A percentile compares a stretch with the other conserved stretches of the same genome.
These are phyloP conservation scores for Hesperophylax magnus DNA, from an alignment of 1,140 invertebrate genomes.

Conservation along the genomic window DNA sequence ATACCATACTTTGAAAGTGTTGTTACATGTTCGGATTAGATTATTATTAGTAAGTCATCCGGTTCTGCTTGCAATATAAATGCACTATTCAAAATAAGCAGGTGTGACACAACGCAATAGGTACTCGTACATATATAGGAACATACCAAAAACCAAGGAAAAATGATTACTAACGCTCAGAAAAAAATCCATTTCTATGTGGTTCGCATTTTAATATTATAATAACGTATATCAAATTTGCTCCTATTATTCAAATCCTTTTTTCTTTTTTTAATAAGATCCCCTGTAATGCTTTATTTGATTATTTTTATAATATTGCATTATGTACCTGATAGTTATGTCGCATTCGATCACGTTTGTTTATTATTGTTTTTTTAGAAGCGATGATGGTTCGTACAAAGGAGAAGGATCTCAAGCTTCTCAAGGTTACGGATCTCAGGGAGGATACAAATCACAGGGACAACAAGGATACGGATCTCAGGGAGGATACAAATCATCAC, in stretches of 20 bases:
- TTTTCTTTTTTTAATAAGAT: not conserved
- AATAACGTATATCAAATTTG: not conserved
- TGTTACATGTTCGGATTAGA: too few relatives aligned
- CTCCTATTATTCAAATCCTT: not conserved
- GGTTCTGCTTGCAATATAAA: too few relatives aligned
- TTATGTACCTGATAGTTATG: not conserved
- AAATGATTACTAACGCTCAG: too few relatives aligned
- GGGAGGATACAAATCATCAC: not conserved
- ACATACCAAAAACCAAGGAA: too few relatives aligned
- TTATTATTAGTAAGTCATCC: too few relatives aligned
- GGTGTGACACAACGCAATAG: too few relatives aligned
- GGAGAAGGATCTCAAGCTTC: constrained; percentile 3
- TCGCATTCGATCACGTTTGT: not conserved
- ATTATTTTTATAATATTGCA: not conserved
- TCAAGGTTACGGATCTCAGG: constrained; percentile 6
- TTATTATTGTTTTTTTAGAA: not conserved
- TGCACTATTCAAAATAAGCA: too few relatives aligned
- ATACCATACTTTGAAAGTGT: too few relatives aligned
- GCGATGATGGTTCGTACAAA: constrained; percentile 18
- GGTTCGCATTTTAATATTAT: not conserved
- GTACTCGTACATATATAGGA: too few relatives aligned
- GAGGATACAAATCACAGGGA: not conserved
- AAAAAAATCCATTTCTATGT: too few relatives aligned
- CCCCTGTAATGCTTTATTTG: not conserved
- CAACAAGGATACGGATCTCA: not conserved